Evolutionary conservation across 2,113 vertebrate genomes (phyloP).

Genomic region (Pycnonotus jocosus): DNA sequence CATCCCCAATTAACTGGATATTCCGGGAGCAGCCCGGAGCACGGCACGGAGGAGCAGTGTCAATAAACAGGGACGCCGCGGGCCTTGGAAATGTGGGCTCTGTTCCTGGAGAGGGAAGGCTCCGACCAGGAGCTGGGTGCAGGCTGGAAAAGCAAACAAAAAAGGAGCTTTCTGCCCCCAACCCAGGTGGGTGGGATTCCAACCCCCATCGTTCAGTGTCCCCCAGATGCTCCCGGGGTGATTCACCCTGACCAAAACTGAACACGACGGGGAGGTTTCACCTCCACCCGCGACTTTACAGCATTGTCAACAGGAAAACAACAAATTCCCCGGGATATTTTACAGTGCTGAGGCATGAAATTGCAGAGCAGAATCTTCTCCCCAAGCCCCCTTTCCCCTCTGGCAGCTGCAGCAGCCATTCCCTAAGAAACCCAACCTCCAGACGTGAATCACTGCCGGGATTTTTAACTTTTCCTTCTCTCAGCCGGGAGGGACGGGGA

Average conservation of each 20-base stretch:
- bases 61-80: constrained; percentile 55
- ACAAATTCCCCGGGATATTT: neutral
- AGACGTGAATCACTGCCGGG: constrained; percentile 2
- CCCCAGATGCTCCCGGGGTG: neutral
- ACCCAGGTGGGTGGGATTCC: neutral
- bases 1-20: constrained; percentile 30
- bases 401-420: neutral
- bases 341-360: neutral
- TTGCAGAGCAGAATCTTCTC: constrained; percentile 15
- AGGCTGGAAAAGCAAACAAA: constrained; percentile 32
- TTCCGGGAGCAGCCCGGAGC: neutral
- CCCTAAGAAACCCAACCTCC: constrained; percentile 19
- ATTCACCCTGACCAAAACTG: neutral
- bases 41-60: neutral
- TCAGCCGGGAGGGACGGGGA: neutral
- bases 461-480: constrained; percentile 19
- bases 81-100: neutral
- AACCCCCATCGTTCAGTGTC: neutral
- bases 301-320: neutral
- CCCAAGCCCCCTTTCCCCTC: constrained; percentile 6
- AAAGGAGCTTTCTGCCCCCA: neutral
- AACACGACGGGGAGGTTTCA: neutral
- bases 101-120: neutral
- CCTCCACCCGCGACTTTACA: neutral
- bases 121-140: neutral